phyloP scores from a whole-genome alignment of 2,888 invertebrate genomes.

The Trichopoda pennipes region DNA sequence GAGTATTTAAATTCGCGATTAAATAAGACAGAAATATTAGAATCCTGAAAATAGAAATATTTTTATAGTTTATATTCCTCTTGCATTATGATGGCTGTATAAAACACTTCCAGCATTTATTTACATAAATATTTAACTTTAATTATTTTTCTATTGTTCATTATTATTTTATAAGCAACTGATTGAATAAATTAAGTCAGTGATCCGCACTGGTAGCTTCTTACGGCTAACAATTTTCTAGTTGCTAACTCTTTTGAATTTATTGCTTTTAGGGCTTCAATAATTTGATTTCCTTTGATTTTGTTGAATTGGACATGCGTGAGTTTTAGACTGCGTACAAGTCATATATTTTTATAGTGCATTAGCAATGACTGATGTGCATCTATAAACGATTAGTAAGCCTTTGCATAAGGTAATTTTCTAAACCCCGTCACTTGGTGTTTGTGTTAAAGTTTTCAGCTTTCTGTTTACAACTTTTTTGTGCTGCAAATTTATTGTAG shows the following conservation, averaged over 20 bases:
- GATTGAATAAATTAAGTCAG: too few species aligned
- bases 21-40: too few species aligned
- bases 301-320: conserved; percentile 56
- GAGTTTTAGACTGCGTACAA: conserved; percentile 36
- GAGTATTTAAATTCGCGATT: too few species aligned
- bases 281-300: conserved; percentile 47
- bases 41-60: too few species aligned
- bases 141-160: too few species aligned
- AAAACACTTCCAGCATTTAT: too few species aligned
- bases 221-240: too few species aligned
- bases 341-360: not conserved
- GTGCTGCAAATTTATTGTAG: conserved; percentile 10
- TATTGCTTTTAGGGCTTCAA: not conserved
- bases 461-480: not conserved
- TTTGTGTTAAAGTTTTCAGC: conserved; percentile 44
- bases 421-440: conserved; percentile 57
- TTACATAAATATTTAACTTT: too few species aligned
- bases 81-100: too few species aligned
- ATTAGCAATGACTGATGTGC: conserved; percentile 26
- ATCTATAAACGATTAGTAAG: conserved; percentile 43
- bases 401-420: conserved; percentile 48
- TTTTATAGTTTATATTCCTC: too few species aligned
- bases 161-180: too few species aligned
- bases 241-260: not conserved
- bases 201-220: too few species aligned